Evolutionary conservation across 1,140 invertebrate species (phyloP), one percentile per base, ranked within the genome.

Genomic region (Ips typographus): DNA sequence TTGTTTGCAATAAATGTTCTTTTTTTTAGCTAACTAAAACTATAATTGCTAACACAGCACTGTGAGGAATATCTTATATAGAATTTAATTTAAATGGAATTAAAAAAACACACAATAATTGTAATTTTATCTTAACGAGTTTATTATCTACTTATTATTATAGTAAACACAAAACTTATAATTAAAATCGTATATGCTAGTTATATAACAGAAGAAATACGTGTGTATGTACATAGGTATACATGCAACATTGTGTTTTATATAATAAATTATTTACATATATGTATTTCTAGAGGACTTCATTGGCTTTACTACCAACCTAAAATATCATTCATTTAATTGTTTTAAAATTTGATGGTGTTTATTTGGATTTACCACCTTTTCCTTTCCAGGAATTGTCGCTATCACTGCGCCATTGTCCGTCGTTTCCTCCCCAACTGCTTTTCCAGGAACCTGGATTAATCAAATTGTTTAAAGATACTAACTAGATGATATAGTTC

Each of bases 341-440:
- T 43, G 6, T 6, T 36, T 36, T 36, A 37, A 55, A 55, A 39
- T 8, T 4, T 2, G 40, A 2, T 36, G 7, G 6, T 49, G 22
- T 49, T 56, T 37, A 37, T 5, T 38, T 36, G 7, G 7, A 56
- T 47, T 57, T 40, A 58, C 64, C 64, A 55, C 53, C 53, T 57
- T 66, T 55, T 4, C 64, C 64, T 42, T 58, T 40, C 37, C 52
- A 66, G 22, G 53, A 58, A n/a, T 55, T 55, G 42, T 66, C 64
- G 40, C 58, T 55, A 58, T 44, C 64, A 58, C 41, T 55, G 7
- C 62, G 49, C 63, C 63, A 56, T 43, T 57, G 63, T n/a, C 65
- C 65, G 58, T 66, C 65, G 36, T 68, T 49, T 52, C 66, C 66
- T 40, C 66, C 66, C 66, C 66, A 68, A 7, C 66, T 58, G 8